Evolutionary conservation across 2,113 vertebrate species (phyloP), one percentile per base, ranked within the genome.

Genomic region (Microcebus jonahi): DNA sequence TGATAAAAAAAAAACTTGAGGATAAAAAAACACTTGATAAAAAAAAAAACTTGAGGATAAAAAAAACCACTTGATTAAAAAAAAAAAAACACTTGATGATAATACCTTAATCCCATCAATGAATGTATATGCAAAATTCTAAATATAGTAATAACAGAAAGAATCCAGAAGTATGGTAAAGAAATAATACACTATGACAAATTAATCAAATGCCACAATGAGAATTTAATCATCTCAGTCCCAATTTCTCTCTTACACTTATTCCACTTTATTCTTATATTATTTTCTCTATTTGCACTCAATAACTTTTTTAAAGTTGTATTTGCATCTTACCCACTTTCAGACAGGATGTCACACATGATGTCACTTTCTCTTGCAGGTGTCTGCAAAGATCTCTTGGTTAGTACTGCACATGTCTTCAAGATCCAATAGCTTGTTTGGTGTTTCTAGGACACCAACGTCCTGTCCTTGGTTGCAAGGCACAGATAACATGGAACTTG

Each of bases 341-440:
- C 71, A 42, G 63, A 53, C 14, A 39, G 7, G 15, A 42, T 57
- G 27, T 63, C 59, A 63, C 59, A 63, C 59, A 63, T 21, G 59
- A 63, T 29, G 59, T 70, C 34, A 65, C 57, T 36, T 63, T 77
- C 73, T 48, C 50, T 81, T 91, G 61, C 76, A 80, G n/a, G 25
- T 67, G 34, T n/a, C 36, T 34, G 34, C 75, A 65, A 79, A 79
- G 48, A 79, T 79, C 17, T 67, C 6, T 90, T 79, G 59, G 53
- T 90, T 55, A 48, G 34, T 36, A 65, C n/a, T 36, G 42, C 20
- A 63, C 48, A 73, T 27, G 8, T 86, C 31, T 86, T 86, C 31
- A 96, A 75, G 73, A 48, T 57, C 61, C 70, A 84, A 79, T 45
- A 84, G 31, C 13, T 53, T 93, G 23, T 36, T 90, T 91, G 90